A percentile compares a stretch with the other conserved stretches of the same genome.
phyloP scores from a whole-genome alignment of 2,797 vertebrate species.

The Merluccius polli region DNA sequence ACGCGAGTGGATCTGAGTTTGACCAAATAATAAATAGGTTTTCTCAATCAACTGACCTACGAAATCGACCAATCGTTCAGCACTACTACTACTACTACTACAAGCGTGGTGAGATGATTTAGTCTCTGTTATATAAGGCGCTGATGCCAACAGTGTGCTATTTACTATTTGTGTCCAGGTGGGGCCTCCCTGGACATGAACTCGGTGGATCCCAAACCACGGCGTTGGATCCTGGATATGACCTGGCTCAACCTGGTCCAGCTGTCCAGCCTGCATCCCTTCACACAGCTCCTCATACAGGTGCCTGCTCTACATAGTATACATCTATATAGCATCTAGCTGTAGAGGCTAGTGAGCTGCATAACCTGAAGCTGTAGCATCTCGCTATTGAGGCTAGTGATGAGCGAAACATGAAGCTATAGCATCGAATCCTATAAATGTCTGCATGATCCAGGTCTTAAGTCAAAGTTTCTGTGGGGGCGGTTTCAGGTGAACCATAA shows the following conservation, averaged over 20 bases:
- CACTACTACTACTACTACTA: background rate
- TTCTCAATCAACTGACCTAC: no score
- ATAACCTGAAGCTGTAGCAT: background rate
- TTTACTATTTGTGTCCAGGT: constrained; percentile 53
- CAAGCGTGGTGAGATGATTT: background rate
- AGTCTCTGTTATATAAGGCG: background rate
- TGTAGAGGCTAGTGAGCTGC: background rate
- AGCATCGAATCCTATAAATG: no score
- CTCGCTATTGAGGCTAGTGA: background rate
- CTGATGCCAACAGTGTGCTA: background rate
- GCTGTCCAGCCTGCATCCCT: constrained; percentile 70
- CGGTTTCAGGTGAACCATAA: constrained; percentile 69
- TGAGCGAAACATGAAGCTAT: no score
- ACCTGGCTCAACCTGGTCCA: constrained; percentile 85
- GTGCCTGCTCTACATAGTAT: constrained; percentile 21
- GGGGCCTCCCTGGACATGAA: constrained; percentile 81
- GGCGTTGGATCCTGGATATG: constrained; percentile 82
- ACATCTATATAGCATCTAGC: background rate
- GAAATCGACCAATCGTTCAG: no score
- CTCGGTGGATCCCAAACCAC: constrained; percentile 78
- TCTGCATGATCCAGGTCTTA: no score
- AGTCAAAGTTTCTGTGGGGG: background rate
- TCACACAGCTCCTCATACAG: constrained; percentile 70
- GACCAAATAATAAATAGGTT: background rate
- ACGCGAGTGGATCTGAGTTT: background rate